phyloP scores from a whole-genome alignment of 2,888 invertebrate genomes.

The Andricus quercusramuli region DNA sequence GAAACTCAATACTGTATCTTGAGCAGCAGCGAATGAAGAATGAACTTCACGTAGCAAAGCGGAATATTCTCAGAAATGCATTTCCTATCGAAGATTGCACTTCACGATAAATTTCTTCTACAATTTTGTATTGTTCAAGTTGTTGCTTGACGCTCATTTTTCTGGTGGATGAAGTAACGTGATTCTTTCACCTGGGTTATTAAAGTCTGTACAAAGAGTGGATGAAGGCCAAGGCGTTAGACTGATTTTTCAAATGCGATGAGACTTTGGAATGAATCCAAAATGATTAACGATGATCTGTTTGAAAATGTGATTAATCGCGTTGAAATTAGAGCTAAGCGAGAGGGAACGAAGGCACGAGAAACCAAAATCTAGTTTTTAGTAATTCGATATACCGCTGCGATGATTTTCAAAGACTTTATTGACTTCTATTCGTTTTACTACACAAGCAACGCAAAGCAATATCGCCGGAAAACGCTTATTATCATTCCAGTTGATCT shows the following conservation, averaged over 20 bases:
- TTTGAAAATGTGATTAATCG: constrained; percentile 35
- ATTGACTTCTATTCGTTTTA: constrained; percentile 26
- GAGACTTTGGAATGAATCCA: constrained; percentile 27
- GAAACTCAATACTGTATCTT: constrained; percentile 48
- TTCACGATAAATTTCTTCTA: constrained; percentile 50
- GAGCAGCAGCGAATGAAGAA: constrained; percentile 42
- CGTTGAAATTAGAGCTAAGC: constrained; percentile 25
- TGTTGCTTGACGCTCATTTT: constrained; percentile 29
- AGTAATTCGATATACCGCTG: constrained; percentile 49
- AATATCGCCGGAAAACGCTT: constrained; percentile 19
- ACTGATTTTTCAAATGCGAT: constrained; percentile 45
- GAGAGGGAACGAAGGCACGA: constrained; percentile 35
- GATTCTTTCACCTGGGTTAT: constrained; percentile 23
- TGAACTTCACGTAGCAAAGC: constrained; percentile 48
- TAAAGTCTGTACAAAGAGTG: constrained; percentile 26
- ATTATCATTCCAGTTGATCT: constrained; percentile 36
- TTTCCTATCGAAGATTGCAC: constrained; percentile 73
- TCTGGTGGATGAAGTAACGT: constrained; percentile 23
- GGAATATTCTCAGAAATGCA: constrained; percentile 65
- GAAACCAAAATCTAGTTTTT: constrained; percentile 66
- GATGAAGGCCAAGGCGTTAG: constrained; percentile 40
- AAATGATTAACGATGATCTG: constrained; percentile 12
- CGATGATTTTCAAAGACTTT: constrained; percentile 14
- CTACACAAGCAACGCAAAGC: not conserved
- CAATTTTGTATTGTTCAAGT: constrained; percentile 24